Percentiles rank a stretch among this genome's conserved stretches.
These are phyloP conservation scores for Dione juno DNA, from an alignment of 2,888 invertebrate species.

Conservation along the genomic window DNA sequence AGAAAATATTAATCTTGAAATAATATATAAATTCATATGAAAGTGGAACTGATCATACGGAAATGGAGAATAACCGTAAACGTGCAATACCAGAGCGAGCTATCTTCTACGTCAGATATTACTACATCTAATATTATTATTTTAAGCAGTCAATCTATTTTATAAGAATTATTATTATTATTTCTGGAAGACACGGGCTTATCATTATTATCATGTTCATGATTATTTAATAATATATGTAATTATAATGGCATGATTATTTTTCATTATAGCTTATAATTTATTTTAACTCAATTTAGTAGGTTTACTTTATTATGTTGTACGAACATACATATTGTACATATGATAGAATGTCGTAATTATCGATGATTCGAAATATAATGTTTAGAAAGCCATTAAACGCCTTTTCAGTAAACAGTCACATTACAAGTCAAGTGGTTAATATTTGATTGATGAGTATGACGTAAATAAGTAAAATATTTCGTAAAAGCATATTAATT, in stretches of 20 bases:
- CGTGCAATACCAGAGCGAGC: no score
- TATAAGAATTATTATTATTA: no score
- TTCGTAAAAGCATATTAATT: no score
- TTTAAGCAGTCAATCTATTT: no score
- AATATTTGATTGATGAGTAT: slow-evolving; percentile 57
- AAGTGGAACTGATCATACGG: background rate
- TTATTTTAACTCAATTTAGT: background rate
- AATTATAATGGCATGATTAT: no score
- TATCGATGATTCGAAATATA: background rate
- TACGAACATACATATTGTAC: background rate
- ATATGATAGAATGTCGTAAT: background rate
- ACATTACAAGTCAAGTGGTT: slow-evolving; percentile 55
- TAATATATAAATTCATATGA: background rate
- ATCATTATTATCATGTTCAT: no score
- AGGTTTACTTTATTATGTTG: background rate
- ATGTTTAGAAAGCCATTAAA: slow-evolving; percentile 59
- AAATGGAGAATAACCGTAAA: no score
- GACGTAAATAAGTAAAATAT: slow-evolving; percentile 44
- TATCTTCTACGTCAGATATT: no score
- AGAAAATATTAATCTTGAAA: background rate
- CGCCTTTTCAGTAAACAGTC: slow-evolving; percentile 62
- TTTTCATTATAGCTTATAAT: no score
- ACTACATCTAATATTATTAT: no score
- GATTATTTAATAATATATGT: no score
- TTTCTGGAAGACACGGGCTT: no score